phyloP scores from a whole-genome alignment of 2,797 vertebrate species.

The Pipistrellus pipistrellus region DNA sequence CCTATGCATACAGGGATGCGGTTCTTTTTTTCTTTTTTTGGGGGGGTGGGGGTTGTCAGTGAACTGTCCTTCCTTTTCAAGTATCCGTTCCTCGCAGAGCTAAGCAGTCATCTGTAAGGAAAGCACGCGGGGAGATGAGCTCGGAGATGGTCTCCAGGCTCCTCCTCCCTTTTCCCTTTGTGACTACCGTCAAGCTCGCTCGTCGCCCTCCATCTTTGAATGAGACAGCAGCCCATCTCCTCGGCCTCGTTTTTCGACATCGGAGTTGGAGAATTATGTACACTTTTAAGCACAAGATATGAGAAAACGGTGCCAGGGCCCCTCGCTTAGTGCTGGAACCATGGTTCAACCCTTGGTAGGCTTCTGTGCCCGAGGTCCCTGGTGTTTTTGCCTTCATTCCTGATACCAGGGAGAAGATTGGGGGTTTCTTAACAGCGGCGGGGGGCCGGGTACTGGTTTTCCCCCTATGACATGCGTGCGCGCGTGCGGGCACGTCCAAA shows the following conservation, averaged over 20 bases:
- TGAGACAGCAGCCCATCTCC: background rate
- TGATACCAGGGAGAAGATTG: background rate
- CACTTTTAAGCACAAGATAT: background rate
- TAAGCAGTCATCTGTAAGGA: background rate
- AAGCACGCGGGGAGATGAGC: background rate
- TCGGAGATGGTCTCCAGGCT: background rate
- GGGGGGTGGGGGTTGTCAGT: too few relatives aligned
- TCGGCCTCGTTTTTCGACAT: background rate
- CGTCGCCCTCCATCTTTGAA: background rate
- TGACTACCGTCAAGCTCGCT: background rate
- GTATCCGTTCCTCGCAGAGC: too few relatives aligned
- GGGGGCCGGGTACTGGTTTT: background rate
- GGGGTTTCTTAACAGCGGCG: background rate
- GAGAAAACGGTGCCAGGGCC: background rate
- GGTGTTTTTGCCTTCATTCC: background rate
- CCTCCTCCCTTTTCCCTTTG: background rate
- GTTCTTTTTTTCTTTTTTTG: too few relatives aligned
- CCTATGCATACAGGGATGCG: background rate
- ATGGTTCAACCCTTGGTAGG: background rate
- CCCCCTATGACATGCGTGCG: background rate
- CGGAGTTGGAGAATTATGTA: background rate
- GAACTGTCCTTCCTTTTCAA: background rate
- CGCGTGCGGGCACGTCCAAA: background rate
- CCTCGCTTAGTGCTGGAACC: background rate
- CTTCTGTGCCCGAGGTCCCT: background rate